phyloP scores from a whole-genome alignment of 2,888 invertebrate species.

The Muschampia plurimacula region DNA sequence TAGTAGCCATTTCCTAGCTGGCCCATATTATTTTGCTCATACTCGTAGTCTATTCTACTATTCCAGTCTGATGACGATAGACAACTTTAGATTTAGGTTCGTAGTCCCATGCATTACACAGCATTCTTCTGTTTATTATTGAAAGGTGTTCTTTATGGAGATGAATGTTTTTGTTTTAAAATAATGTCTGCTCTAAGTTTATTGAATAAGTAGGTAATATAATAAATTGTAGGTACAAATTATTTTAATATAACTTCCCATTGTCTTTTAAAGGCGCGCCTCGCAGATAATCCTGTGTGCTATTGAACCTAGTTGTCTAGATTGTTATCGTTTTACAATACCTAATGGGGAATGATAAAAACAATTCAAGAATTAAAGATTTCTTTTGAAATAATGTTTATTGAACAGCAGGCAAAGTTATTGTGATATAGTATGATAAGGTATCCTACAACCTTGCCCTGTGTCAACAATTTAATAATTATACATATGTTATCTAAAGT shows the following conservation, averaged over 20 bases:
- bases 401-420: neutral
- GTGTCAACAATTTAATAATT: neutral
- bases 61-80: no score
- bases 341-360: slow-evolving; percentile 6
- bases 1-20: no score
- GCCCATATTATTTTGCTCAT: no score
- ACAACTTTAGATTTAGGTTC: no score
- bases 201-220: no score
- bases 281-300: neutral
- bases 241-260: neutral
- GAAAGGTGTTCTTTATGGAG: no score
- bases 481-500: neutral
- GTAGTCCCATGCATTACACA: no score
- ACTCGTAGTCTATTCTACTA: no score
- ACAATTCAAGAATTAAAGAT: neutral
- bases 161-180: no score
- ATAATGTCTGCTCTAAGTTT: no score
- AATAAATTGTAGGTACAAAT: no score
- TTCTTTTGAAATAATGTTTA: neutral
- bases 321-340: slow-evolving; percentile 3
- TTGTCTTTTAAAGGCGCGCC: neutral
- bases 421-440: neutral
- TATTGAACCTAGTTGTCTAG: neutral
- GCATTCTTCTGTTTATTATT: no score
- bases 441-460: neutral